Base-by-base conservation (phyloP, 2,113 vertebrate species). In the Bubalus kerabau region DNA sequence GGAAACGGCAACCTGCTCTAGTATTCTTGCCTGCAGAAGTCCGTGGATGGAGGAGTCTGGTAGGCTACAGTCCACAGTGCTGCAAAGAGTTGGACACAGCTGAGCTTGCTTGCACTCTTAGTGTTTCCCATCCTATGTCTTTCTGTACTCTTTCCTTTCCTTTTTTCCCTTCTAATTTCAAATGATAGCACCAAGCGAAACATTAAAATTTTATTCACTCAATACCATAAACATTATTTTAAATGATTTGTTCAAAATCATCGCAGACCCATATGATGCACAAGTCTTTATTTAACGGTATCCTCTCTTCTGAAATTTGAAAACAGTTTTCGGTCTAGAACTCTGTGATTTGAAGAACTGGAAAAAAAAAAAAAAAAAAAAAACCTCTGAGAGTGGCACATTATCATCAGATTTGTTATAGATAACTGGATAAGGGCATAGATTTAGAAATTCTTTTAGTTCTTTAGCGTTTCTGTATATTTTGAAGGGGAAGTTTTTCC, bases 231-330 rank as follows among this genome's bases (percentile, higher is more conserved):
- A 94, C n/a, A 87, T 95, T 97, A 87, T 94, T 95, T 86, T 57
- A 87, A 91, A 89, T 48, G 67, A 84, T 88, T 94, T 96, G 78
- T 93, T 97, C 60, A 88, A 71, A 87, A 81, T 80, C 40, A 92
- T 89, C 90, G 84, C 67, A 98, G 86, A 89, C 23, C 46, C 28
- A 28, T 84, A 90, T 0, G 2, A 87, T 40, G 7, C 6, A 36
- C 78, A 32, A 86, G 52, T 95, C 50, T 96, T 19, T 94, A 96
- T 90, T 91, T 98, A 92, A 94, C 50, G 15, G 36, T 84, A n/a
- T 67, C 3, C 4, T 95, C 3, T 50, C 32, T 91, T 95, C 56
- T 84, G 57, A 94, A 96, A 92, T 93, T 57, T 95, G n/a, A 81
- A 84, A 78, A 87, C 15, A 89, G 10, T 90, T 88, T 52, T 81